phyloP scores from a whole-genome alignment of 2,113 vertebrate species.

The Hippocampus comes region DNA sequence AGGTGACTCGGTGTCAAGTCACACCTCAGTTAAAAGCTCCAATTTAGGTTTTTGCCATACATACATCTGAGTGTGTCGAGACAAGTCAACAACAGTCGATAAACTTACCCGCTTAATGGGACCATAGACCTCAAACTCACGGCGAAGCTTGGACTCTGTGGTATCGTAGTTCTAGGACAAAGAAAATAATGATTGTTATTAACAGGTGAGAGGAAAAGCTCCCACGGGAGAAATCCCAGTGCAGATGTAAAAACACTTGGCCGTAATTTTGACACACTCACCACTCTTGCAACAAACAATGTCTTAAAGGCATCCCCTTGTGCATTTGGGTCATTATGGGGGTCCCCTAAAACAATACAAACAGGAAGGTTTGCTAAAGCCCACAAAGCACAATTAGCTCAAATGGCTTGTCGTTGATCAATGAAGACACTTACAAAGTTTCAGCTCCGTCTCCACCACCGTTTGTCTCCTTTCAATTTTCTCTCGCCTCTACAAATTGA shows the following conservation, averaged over 20 bases:
- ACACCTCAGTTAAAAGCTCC: too few species aligned
- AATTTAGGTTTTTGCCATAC: too few species aligned
- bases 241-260: neutral
- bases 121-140: slow-evolving; percentile 92
- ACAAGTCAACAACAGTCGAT: neutral
- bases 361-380: neutral
- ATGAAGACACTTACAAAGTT: slow-evolving; percentile 80
- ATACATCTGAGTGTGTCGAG: too few species aligned
- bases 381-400: neutral
- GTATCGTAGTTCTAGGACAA: slow-evolving; percentile 86
- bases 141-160: slow-evolving; percentile 89
- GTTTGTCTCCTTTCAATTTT: slow-evolving; percentile 88
- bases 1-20: too few species aligned
- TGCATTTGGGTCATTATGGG: slow-evolving; percentile 89
- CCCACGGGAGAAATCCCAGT: neutral
- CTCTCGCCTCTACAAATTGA: slow-evolving; percentile 80
- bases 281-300: slow-evolving; percentile 89
- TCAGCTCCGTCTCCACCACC: slow-evolving; percentile 85
- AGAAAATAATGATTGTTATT: neutral
- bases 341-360: slow-evolving; percentile 78
- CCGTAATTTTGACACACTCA: slow-evolving; percentile 60
- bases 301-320: slow-evolving; percentile 95
- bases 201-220: neutral
- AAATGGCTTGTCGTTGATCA: rapidly evolving
- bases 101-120: slow-evolving; percentile 86